Evolutionary conservation across 2,888 invertebrate species (phyloP).

Genomic region (Pimpla rufipes): DNA sequence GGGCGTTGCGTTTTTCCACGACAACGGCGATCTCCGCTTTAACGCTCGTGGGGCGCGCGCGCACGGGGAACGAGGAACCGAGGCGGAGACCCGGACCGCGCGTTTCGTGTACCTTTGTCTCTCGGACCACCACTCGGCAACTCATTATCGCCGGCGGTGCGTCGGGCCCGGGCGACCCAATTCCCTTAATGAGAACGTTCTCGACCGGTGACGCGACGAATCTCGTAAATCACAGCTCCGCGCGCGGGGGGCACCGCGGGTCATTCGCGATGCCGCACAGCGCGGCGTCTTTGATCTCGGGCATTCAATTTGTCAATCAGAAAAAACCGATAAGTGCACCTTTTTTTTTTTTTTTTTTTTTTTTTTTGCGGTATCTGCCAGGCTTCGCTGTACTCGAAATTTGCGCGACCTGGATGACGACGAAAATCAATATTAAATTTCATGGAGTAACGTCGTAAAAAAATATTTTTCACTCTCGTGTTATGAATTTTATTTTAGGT

Average conservation of each 20-base stretch:
- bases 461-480: not conserved
- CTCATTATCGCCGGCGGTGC: slow-evolving; percentile 74
- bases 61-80: too few species aligned
- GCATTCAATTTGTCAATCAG: slow-evolving; percentile 50
- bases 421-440: not conserved
- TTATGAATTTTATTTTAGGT: not conserved
- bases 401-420: not conserved
- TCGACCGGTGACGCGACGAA: slow-evolving; percentile 62
- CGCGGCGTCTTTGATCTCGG: slow-evolving; percentile 52
- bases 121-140: slow-evolving; percentile 70
- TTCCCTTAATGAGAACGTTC: slow-evolving; percentile 78
- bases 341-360: not conserved
- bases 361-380: not conserved
- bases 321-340: slow-evolving; percentile 28
- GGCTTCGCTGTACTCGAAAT: not conserved
- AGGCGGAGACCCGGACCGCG: slow-evolving; percentile 42
- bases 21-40: slow-evolving; percentile 64
- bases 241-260: slow-evolving; percentile 20
- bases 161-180: slow-evolving; percentile 73
- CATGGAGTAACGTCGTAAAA: not conserved
- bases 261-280: slow-evolving; percentile 23
- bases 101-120: slow-evolving; percentile 72
- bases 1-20: slow-evolving; percentile 47
- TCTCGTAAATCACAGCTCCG: slow-evolving; percentile 65
- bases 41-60: slow-evolving; percentile 7